Percentiles rank a stretch among this genome's conserved stretches.
phyloP scores from a whole-genome alignment of 2,888 invertebrate genomes.

The Pilophorus perplexus region DNA sequence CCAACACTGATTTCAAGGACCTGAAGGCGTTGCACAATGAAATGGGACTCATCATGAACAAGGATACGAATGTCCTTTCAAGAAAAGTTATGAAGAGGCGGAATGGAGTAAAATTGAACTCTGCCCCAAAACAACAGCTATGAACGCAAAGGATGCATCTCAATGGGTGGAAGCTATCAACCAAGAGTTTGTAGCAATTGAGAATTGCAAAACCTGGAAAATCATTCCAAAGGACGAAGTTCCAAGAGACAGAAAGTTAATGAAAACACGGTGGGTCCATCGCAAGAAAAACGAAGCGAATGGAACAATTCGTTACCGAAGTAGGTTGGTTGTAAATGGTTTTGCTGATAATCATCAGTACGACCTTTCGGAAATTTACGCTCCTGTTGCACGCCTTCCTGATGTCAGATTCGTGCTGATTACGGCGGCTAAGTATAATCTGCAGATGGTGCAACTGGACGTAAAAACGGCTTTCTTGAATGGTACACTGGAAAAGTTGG shows the following conservation, averaged over 20 bases:
- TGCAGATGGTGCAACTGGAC: neutral
- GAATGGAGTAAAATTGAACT: no score
- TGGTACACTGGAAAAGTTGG: constrained; percentile 5
- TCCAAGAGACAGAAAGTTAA: neutral
- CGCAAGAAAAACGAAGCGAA: neutral
- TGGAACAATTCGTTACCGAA: neutral
- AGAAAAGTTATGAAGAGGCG: no score
- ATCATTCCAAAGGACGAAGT: neutral
- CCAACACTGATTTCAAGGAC: no score
- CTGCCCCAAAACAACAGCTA: no score
- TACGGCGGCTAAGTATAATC: neutral
- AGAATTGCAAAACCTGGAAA: neutral
- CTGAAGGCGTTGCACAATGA: no score
- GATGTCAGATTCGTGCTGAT: neutral
- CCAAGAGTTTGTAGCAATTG: neutral
- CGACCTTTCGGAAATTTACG: constrained; percentile 2
- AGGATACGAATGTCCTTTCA: no score
- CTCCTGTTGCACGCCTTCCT: neutral
- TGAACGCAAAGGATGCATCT: neutral
- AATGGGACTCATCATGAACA: no score
- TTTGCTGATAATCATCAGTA: constrained; percentile 13
- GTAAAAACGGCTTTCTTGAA: constrained; percentile 20
- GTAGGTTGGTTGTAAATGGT: constrained; percentile 4
- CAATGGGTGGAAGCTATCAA: neutral
- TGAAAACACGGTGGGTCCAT: constrained; percentile 11